A percentile compares a stretch with the other conserved stretches of the same genome.
These are phyloP conservation scores for Ryuthela nishihirai DNA, from an alignment of 2,888 invertebrate species.

Conservation along the genomic window DNA sequence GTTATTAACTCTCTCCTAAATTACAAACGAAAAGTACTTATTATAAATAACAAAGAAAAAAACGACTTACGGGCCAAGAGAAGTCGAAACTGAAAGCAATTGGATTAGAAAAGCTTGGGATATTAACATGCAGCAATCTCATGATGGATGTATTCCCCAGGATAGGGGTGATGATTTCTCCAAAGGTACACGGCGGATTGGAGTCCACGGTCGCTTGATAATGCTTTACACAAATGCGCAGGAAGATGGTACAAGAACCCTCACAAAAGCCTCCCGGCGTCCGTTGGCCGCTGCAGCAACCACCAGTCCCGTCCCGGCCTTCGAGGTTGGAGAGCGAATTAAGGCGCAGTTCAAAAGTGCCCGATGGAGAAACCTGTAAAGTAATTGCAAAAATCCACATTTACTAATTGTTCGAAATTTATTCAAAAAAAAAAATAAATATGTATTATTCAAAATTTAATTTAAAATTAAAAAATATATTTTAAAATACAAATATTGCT, in stretches of 20 bases:
- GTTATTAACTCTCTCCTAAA: too few species aligned
- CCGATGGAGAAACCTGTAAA: slow-evolving; percentile 15
- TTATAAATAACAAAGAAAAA: too few species aligned
- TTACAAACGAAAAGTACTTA: too few species aligned
- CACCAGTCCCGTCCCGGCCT: slow-evolving; percentile 12
- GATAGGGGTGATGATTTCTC: slow-evolving; percentile 60
- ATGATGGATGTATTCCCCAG: neutral
- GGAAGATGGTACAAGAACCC: slow-evolving; percentile 19
- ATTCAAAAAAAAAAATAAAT: too few species aligned
- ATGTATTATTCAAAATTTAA: too few species aligned
- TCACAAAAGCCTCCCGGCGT: neutral
- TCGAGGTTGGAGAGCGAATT: slow-evolving; percentile 24
- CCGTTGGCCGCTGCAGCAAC: slow-evolving; percentile 1
- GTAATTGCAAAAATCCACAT: neutral
- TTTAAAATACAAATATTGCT: too few species aligned
- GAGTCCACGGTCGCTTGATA: slow-evolving; percentile 91
- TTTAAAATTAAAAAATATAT: too few species aligned
- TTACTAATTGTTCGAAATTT: neutral
- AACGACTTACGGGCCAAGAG: slow-evolving; percentile 91
- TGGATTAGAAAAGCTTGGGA: slow-evolving; percentile 58
- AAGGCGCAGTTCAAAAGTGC: slow-evolving; percentile 24
- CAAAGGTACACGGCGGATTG: slow-evolving; percentile 86
- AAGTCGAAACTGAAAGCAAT: slow-evolving; percentile 88
- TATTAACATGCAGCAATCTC: slow-evolving; percentile 2
- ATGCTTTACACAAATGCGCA: slow-evolving; percentile 81